Evolutionary conservation across 2,113 vertebrate species (phyloP), one percentile per base, ranked within the genome.

Genomic region (Megalops atlanticus): DNA sequence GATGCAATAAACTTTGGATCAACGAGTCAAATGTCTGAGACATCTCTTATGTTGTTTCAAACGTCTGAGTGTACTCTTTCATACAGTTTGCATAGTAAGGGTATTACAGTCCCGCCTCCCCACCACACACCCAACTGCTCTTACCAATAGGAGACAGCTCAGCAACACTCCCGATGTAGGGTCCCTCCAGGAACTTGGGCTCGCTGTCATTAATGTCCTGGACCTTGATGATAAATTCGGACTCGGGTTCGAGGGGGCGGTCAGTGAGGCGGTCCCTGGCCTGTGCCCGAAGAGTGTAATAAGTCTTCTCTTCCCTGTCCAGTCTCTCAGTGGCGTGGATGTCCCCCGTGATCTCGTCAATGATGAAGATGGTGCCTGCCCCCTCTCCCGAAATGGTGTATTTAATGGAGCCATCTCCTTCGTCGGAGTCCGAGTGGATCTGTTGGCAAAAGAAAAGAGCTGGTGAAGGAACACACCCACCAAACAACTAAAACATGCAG

Each of bases 181-280:
- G 97, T 35, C 96, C 97, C n/a, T 97, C 97, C 86, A 97, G 93
- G 90, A 99, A 99, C 84, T 97, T 97, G 0, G 98, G 98, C 85
- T 99, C 98, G 0, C 96, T 99, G 94, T 99, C 98, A 0, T 99
- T 99, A 92, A 99, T 99, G 92, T 99, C 98, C 90, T 99, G 98
- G 83, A 99, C 98, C 87, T 99, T 99, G 93, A 99, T 97, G 91
- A 99, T 95, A 87, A 99, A 99, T 91, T 99, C 97, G 0, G 98
- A 99, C 93, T 99, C 97, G 0, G 98, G 96, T 83, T 99, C 98
- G 80, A 99, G 95, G 4, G 96, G 96, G 78, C 90, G 94, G 35
- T 96, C 89, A 0, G 95, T 96, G 85, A 95, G 94, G 0, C 95
- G 92, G 82, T 98, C 95, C 0, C 96, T 92, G 0, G 98, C 98